Conservation (phyloP, 1,140 invertebrate genomes). For the Psix sp. region DNA sequence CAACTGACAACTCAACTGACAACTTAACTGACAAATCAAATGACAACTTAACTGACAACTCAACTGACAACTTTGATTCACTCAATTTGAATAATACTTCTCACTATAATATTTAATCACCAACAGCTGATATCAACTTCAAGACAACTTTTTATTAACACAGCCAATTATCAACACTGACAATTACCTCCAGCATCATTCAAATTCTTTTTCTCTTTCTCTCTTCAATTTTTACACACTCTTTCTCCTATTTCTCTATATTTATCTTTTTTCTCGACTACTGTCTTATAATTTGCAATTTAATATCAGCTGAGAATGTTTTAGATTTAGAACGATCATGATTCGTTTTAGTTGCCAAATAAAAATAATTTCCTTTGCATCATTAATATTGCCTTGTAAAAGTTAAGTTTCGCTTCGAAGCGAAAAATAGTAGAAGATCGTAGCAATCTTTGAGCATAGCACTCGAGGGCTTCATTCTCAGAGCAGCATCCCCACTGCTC, state of each 20-base stretch:
- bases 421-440: constrained; percentile 59
- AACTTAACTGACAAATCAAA: too few species aligned
- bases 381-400: constrained; percentile 35
- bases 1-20: too few species aligned
- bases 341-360: constrained; percentile 22
- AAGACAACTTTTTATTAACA: constrained; percentile 12
- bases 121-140: constrained; percentile 9
- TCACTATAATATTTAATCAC: constrained; percentile 5
- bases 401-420: constrained; percentile 24
- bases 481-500: constrained; percentile 70
- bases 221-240: constrained; percentile 18
- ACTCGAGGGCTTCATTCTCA: constrained; percentile 74
- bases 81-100: constrained; percentile 1
- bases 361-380: constrained; percentile 21
- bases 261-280: constrained; percentile 15
- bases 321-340: constrained; percentile 29
- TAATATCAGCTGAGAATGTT: constrained; percentile 59
- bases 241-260: background rate
- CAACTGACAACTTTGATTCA: constrained; percentile 12
- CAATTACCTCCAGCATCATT: constrained; percentile 43
- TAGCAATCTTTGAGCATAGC: constrained; percentile 70
- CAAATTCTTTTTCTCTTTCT: too few species aligned
- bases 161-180: constrained; percentile 15
- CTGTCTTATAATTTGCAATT: constrained; percentile 51
- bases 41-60: too few species aligned